Conservation (phyloP, 2,888 invertebrate species). For the Suillia variegata region DNA sequence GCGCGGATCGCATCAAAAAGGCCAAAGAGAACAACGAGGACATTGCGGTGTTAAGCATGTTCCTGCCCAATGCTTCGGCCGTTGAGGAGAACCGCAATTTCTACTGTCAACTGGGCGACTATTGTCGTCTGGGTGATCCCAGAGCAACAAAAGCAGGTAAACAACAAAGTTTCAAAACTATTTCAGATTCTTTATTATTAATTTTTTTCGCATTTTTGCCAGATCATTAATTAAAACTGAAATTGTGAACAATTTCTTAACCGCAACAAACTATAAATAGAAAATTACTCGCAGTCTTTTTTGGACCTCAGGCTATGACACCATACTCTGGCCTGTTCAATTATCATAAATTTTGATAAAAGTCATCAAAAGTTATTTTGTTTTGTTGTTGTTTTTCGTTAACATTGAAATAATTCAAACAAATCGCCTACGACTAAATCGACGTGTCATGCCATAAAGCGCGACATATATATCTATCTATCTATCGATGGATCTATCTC, state of each 20-base stretch:
- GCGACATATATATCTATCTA: too few relatives aligned
- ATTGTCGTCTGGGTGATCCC: slow-evolving; percentile 78
- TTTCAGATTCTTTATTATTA: slow-evolving; percentile 1
- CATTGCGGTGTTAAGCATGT: slow-evolving; percentile 85
- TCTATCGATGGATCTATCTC: too few relatives aligned
- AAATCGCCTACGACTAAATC: neutral
- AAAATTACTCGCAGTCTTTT: too few relatives aligned
- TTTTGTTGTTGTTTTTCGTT: neutral
- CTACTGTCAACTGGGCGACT: slow-evolving; percentile 75
- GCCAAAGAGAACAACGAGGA: slow-evolving; percentile 86
- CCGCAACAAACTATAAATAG: too few relatives aligned
- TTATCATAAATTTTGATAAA: too few relatives aligned
- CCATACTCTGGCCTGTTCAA: too few relatives aligned
- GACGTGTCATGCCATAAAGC: neutral
- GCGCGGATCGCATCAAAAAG: slow-evolving; percentile 79
- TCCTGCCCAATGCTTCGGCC: slow-evolving; percentile 70
- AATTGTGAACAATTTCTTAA: too few relatives aligned
- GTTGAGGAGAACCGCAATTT: slow-evolving; percentile 76
- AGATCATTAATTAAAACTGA: too few relatives aligned
- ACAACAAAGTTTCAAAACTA: slow-evolving; percentile 8
- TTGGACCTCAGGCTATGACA: too few relatives aligned
- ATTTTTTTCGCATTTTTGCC: too few relatives aligned
- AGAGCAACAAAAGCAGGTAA: slow-evolving; percentile 81
- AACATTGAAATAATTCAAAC: too few relatives aligned
- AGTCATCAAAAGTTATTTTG: neutral